Percentiles rank a stretch among this genome's conserved stretches.
Conservation (phyloP, 2,113 vertebrate genomes). For the Delphinus delphis region DNA sequence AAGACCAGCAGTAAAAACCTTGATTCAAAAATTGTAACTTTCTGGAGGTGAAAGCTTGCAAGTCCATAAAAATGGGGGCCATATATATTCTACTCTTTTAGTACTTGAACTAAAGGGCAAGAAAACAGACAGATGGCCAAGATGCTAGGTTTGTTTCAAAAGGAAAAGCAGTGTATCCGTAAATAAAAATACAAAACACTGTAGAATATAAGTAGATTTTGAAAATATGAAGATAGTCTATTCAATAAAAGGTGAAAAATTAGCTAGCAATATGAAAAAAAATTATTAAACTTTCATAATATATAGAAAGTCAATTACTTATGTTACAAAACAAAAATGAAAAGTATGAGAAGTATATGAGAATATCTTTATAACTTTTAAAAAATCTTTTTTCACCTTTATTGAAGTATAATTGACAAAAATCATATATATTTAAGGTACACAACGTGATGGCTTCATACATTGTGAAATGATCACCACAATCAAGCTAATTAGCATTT, state of each 20-base stretch:
- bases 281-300: neutral
- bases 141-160: neutral
- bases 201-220: neutral
- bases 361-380: neutral
- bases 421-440: neutral
- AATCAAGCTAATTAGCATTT: neutral
- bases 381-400: neutral
- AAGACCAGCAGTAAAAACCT: neutral
- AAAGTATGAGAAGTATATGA: neutral
- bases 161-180: neutral
- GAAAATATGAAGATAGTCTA: neutral
- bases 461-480: neutral
- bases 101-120: neutral
- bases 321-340: neutral
- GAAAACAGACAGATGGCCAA: neutral
- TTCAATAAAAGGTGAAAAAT: neutral
- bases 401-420: neutral
- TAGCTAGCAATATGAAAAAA: neutral
- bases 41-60: neutral
- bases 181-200: neutral
- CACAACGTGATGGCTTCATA: neutral
- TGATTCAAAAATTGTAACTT: neutral
- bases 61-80: neutral
- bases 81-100: neutral
- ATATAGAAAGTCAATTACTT: neutral